Base-by-base conservation (phyloP, 2,113 vertebrate genomes). In the Alethe diademata region DNA sequence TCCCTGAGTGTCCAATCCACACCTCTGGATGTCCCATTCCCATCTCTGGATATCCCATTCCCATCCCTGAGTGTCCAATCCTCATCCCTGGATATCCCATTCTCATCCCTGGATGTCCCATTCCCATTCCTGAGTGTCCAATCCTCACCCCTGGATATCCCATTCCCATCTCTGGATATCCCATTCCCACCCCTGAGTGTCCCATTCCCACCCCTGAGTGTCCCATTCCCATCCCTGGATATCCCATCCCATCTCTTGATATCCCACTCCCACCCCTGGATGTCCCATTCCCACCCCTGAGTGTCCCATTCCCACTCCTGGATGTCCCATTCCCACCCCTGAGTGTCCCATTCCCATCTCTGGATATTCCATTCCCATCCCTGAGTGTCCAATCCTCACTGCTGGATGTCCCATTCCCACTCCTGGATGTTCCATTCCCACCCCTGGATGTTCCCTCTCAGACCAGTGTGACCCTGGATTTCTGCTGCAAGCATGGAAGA, bases 371-470 rank as follows among this genome's bases (percentile, higher is more conserved):
- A 45, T 19, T 43, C 43, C 43, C 42, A 35, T 7, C 35, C 35
- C 35, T 35, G 35, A 35, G 35, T 35, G 35, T n/a, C n/a, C n/a
- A n/a, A n/a, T n/a, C n/a, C n/a, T n/a, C n/a, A n/a, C n/a, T n/a
- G 10, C 15, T 47, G 26, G 1, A 1, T 15, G 4, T 11, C 43
- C 22, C 16, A 1, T 11, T 3, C 13, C 19, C 5, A 0, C 3
- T 7, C 53, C 54, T 56, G 31, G 8, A 4, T 58, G 14, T 58
- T n/a, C 33, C 31, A 33, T 54, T 35, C 35, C n/a, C 33, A 5
- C 3, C 4, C 56, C 40, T 53, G 8, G 5, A 1, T 23, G 38
- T 62, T 47, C 74, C 19, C 8, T 20, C 31, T 14, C 48, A 2
- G 8, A 62, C 20, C 36, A 53, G 18, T 0, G 43, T 4, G 22